A percentile compares a stretch with the other conserved stretches of the same genome.
Conservation (phyloP, 2,113 vertebrate species). For the Brienomyrus brachyistius region DNA sequence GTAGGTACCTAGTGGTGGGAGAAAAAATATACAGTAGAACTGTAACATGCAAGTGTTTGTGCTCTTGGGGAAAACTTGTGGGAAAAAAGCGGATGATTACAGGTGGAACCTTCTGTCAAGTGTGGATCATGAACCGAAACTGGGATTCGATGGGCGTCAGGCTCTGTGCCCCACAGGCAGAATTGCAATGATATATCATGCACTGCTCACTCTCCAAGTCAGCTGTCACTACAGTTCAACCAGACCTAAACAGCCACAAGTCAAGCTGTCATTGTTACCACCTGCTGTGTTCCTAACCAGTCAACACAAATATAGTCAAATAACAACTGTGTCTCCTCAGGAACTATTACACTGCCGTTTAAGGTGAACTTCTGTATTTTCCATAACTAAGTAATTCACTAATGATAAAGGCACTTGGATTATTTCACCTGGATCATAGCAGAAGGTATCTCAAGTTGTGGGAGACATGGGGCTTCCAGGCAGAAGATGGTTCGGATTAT, state of each 20-base stretch:
- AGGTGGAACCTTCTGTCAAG: background rate
- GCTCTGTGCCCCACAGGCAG: background rate
- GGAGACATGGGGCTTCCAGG: background rate
- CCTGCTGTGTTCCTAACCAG: background rate
- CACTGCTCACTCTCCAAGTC: background rate
- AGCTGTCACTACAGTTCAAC: background rate
- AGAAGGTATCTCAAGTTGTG: background rate
- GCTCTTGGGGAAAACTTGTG: background rate
- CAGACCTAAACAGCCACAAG: background rate
- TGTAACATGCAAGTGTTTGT: background rate
- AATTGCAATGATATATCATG: background rate
- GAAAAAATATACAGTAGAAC: background rate
- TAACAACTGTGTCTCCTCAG: background rate
- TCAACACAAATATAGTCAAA: background rate
- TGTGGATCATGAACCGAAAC: background rate
- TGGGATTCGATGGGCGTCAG: background rate
- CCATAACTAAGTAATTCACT: background rate
- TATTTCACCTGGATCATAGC: background rate
- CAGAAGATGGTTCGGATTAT: background rate
- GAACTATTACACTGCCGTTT: background rate
- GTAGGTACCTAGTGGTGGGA: background rate
- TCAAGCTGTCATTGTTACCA: background rate
- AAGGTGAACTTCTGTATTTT: background rate
- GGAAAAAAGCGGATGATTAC: background rate
- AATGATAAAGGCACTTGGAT: background rate